These are phyloP conservation scores for Morone chrysops DNA, from an alignment of 2,113 vertebrate genomes.

Conservation along the genomic window DNA sequence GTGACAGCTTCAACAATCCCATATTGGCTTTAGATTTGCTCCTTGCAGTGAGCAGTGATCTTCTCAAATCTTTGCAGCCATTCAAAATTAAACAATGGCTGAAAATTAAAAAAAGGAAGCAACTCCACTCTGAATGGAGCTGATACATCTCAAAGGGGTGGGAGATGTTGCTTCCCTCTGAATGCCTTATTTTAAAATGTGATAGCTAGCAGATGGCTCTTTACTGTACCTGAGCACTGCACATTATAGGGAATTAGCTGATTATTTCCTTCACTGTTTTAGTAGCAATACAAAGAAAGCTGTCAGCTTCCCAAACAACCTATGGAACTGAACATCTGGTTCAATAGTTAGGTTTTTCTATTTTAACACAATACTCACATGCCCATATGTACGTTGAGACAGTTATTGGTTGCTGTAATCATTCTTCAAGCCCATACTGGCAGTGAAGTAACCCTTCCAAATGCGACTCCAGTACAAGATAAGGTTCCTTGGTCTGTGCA, in stretches of 20 bases:
- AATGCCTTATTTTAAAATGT: constrained; percentile 22
- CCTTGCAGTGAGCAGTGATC: neutral
- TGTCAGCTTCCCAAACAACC: neutral
- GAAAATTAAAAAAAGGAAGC: constrained; percentile 22
- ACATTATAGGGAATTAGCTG: constrained; percentile 24
- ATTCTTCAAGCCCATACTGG: neutral
- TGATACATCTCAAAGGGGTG: neutral
- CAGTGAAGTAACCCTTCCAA: neutral
- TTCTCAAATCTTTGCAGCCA: neutral
- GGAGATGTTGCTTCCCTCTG: neutral
- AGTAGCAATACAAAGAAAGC: neutral
- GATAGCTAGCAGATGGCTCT: constrained; percentile 26
- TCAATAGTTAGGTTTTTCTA: neutral
- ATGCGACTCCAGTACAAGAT: neutral
- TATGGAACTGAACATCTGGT: neutral
- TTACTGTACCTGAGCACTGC: constrained; percentile 9
- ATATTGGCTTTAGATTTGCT: neutral
- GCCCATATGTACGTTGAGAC: neutral
- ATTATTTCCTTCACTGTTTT: neutral
- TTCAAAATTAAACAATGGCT: neutral
- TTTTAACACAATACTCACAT: neutral
- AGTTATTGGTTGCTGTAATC: neutral
- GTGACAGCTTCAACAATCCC: neutral
- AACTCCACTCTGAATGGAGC: constrained; percentile 7
- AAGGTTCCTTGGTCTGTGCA: neutral